Base-by-base conservation (phyloP, 2,888 invertebrate species). In the Panopea generosa region DNA sequence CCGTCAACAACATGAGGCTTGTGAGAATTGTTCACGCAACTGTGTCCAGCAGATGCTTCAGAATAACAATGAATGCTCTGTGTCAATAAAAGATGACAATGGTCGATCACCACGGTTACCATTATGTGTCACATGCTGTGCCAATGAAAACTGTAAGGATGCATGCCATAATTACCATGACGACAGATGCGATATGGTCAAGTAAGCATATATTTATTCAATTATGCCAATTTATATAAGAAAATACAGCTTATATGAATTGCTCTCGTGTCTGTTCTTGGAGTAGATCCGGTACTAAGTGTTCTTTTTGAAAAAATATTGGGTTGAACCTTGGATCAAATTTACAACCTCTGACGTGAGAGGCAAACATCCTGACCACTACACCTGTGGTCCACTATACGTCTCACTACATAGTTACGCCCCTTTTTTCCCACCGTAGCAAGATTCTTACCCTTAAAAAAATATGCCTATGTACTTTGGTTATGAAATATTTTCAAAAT, bases 61-160 rank as follows among this genome's bases (percentile, higher is more conserved):
- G 24, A 67, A 69, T 9, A 84, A 82, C 53, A 63, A 60, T 18
- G 82, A 85, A 38, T 92, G 92, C 76, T 84, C 86, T 50, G 86
- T 91, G 50, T 84, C 84, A 7, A 89, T 85, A 2, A 86, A 87
- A 49, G 90, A 90, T 61, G 90, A 90, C 66, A 90, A 88, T 65
- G 91, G 90, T 24, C 84, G 87, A 67, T 91, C 91, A 1, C 91
- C 91, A 16, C 82, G 91, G 43, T 85, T 92, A 14, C 85, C 84
- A 40, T 78, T 84, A 68, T 92, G 92, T 75, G 88, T 87, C 68
- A 86, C 87, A 24, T 92, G 92, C 77, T 91, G 91, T 77, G 86
- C 84, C 22, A 85, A 87, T 57, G 81, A 83, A 40, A 87, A 89
- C 63, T 92, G 92, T 72, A 76, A 84, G 6, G 78, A 86, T 2